Evolutionary conservation across 2,888 invertebrate genomes (phyloP), one percentile per base, ranked within the genome.

Genomic region (Beris chalybata): DNA sequence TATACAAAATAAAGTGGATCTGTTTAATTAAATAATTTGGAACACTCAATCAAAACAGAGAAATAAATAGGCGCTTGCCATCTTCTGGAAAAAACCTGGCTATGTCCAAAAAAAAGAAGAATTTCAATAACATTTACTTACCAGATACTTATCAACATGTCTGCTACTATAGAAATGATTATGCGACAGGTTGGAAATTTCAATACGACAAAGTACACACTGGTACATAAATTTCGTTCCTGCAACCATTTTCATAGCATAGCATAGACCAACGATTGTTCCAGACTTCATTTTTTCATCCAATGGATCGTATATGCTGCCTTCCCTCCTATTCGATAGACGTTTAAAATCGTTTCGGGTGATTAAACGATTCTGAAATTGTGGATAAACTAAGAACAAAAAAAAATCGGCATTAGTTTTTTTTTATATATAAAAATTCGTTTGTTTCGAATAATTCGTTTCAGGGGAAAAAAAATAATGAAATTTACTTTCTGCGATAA

Each of bases 401-500:
- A 56, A n/a, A 11, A 44, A 44, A 4, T 15, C 7, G 48, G 15
- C 44, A 13, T 22, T 22, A 22, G 22, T 22, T 22, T 22, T 22
- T 22, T 22, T 22, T 22, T 22, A n/a, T n/a, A n/a, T 22, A 22
- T 22, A 22, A 22, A 22, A 22, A 22, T 22, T 22, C 22, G 22
- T 64, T 55, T 29, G 29, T 9, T 4, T 44, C 13, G 56, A 5
- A 58, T 47, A n/a, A n/a, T n/a, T n/a, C n/a, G n/a, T n/a, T n/a
- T n/a, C n/a, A n/a, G n/a, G n/a, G n/a, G 13, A 48, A 22, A 22
- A 22, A 29, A 22, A 29, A n/a, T n/a, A n/a, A n/a, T n/a, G 22
- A 38, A 67, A 61, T 64, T n/a, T 67, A 70, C 70, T 54, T 29
- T 70, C 70, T 32, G 65, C 52, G 7, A 70, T 68, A 2, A 66